Conservation (phyloP, 2,888 invertebrate species). For the Adelognathus sp. region DNA sequence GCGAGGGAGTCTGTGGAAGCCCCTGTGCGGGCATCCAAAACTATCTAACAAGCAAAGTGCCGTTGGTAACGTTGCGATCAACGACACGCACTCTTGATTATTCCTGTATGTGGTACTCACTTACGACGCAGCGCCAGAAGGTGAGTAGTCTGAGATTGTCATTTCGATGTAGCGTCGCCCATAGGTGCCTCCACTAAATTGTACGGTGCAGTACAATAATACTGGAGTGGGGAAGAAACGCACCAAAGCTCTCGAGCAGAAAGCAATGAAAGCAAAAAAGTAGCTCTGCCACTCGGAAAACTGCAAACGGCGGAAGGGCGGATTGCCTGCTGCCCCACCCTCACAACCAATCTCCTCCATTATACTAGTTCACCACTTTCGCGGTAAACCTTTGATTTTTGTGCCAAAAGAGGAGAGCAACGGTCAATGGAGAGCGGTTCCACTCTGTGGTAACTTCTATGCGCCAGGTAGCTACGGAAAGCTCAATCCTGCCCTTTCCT, state of each 20-base stretch:
- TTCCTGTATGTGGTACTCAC: neutral
- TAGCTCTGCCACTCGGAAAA: slow-evolving; percentile 53
- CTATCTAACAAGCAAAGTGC: too few relatives aligned
- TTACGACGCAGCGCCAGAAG: neutral
- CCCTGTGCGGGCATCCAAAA: too few relatives aligned
- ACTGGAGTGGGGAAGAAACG: neutral
- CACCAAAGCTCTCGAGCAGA: slow-evolving; percentile 19
- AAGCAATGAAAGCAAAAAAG: slow-evolving; percentile 42
- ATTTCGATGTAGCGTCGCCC: neutral
- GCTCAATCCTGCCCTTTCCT: slow-evolving; percentile 39
- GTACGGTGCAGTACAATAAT: neutral
- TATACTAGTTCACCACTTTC: slow-evolving; percentile 56
- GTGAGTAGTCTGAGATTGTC: neutral
- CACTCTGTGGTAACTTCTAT: slow-evolving; percentile 44
- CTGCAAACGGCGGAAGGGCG: slow-evolving; percentile 63
- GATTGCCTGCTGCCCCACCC: slow-evolving; percentile 18
- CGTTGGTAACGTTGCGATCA: neutral
- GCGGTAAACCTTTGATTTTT: slow-evolving; percentile 69
- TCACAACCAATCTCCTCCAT: slow-evolving; percentile 38
- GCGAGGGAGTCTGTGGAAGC: too few relatives aligned
- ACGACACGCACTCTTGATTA: neutral
- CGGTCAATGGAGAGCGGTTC: slow-evolving; percentile 15
- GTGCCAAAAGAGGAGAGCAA: slow-evolving; percentile 21
- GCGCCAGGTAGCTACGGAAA: slow-evolving; percentile 35
- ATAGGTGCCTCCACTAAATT: neutral